Conservation (phyloP, 2,888 invertebrate species). For the Cheilosia pagana region DNA sequence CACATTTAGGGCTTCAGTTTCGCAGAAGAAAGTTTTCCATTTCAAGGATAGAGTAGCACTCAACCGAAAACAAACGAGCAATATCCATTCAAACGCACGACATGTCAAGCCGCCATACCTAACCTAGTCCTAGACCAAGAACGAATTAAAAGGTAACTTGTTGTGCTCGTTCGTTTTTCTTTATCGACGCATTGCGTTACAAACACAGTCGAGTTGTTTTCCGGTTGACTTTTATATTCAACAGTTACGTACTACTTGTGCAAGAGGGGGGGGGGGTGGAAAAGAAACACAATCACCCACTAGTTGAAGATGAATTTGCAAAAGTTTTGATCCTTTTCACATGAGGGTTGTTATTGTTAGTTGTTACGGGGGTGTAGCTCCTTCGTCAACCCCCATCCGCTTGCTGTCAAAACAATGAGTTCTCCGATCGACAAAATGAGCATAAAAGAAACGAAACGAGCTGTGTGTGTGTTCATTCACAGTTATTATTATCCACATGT, state of each 20-base stretch:
- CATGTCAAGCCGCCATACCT: neutral
- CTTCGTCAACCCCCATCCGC: neutral
- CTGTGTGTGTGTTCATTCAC: constrained; percentile 33
- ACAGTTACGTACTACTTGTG: neutral
- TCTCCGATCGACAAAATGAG: neutral
- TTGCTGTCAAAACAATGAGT: constrained; percentile 19
- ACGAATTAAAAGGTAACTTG: constrained; percentile 46
- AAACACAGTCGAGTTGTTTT: neutral
- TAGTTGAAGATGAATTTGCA: neutral
- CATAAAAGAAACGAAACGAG: neutral
- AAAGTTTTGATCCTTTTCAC: constrained; percentile 19
- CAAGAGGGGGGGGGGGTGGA: neutral
- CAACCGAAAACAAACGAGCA: constrained; percentile 8
- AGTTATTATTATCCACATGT: constrained; percentile 15
- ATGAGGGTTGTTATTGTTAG: neutral
- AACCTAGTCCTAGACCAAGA: neutral
- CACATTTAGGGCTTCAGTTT: constrained; percentile 15
- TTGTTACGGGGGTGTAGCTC: neutral
- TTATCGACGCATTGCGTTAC: constrained; percentile 16
- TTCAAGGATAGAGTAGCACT: constrained; percentile 33
- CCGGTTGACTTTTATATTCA: constrained; percentile 13
- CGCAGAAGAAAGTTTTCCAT: constrained; percentile 24
- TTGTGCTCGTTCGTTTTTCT: constrained; percentile 23
- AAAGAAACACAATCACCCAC: neutral
- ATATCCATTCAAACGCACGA: neutral